These are phyloP conservation scores for Antechinus flavipes DNA, from an alignment of 2,113 vertebrate genomes.

Conservation along the genomic window DNA sequence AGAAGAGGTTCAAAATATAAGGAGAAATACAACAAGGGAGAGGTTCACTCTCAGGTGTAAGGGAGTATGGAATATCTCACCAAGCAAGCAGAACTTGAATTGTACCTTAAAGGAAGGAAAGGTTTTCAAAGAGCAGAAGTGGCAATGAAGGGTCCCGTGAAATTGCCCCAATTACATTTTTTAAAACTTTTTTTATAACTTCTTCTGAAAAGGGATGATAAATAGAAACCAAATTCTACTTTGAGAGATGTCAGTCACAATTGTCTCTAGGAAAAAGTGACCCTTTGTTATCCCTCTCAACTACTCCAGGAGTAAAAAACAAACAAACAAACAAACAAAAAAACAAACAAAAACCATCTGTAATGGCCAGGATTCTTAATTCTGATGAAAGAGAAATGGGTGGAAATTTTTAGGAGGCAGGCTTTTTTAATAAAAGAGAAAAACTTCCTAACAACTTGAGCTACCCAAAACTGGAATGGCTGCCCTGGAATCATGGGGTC, in stretches of 20 bases:
- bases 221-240: background rate
- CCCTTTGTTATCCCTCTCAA: background rate
- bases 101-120: background rate
- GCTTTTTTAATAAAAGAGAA: background rate
- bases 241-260: background rate
- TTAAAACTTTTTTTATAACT: conserved; percentile 29
- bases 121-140: background rate
- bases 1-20: background rate
- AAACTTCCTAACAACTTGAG: background rate
- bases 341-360: background rate
- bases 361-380: background rate
- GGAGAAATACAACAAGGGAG: background rate
- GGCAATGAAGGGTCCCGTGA: background rate
- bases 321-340: too few species aligned
- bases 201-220: conserved; percentile 31
- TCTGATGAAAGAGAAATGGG: background rate
- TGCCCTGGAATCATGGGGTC: background rate
- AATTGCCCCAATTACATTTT: background rate
- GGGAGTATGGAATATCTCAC: background rate
- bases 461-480: background rate
- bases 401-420: background rate
- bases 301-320: background rate
- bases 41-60: background rate
- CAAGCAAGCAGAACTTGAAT: background rate
- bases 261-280: background rate